A percentile compares a stretch with the other conserved stretches of the same genome.
phyloP scores from a whole-genome alignment of 2,888 invertebrate species.

The Blastobasis adustella region DNA sequence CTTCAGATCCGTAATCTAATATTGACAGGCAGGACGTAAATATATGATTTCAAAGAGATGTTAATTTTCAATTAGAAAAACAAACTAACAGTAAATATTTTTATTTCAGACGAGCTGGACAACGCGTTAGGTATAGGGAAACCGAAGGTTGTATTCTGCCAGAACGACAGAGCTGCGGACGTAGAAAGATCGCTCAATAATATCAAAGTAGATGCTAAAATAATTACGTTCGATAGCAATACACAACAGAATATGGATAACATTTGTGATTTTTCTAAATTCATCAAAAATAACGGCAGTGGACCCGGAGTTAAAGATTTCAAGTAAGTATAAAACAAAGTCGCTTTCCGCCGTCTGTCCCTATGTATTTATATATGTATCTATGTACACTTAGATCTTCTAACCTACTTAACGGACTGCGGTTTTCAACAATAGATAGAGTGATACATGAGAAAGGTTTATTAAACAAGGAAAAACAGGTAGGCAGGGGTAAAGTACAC shows the following conservation, averaged over 20 bases:
- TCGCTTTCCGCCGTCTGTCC: background rate
- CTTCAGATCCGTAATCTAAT: background rate
- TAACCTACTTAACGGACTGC: no score
- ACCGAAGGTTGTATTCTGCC: conserved; percentile 40
- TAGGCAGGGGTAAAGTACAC: no score
- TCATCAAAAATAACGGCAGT: conserved; percentile 22
- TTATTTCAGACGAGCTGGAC: conserved; percentile 31
- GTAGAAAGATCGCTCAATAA: conserved; percentile 27
- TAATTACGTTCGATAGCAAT: conserved; percentile 33
- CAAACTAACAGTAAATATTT: background rate
- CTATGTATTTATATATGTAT: no score
- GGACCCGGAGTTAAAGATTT: conserved; percentile 19
- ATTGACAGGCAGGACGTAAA: background rate
- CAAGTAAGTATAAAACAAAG: conserved; percentile 14
- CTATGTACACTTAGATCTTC: no score
- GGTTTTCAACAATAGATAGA: no score
- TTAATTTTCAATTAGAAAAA: background rate
- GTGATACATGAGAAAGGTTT: no score
- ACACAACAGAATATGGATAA: conserved; percentile 17
- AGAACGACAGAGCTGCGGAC: conserved; percentile 27
- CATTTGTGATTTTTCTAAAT: conserved; percentile 25
- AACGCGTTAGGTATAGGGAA: conserved; percentile 22
- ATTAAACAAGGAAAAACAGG: no score
- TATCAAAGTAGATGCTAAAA: conserved; percentile 19
- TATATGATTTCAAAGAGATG: background rate